Conservation (phyloP, 1,140 invertebrate species). For the Meteorus sp. region DNA sequence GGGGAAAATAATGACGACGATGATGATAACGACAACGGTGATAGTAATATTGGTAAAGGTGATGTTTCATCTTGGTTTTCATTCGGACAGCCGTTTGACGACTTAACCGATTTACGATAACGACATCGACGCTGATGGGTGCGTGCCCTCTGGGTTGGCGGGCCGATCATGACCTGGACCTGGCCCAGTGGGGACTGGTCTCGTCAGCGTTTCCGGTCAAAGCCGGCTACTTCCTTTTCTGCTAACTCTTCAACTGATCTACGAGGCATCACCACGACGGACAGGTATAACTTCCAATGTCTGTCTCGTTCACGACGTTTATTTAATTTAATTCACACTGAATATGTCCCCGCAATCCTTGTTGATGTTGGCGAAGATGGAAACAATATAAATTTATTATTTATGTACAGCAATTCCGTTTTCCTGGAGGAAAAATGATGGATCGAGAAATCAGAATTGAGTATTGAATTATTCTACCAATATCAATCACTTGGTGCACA, state of each 20-base stretch:
- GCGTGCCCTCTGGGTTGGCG: conserved; percentile 28
- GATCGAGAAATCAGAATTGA: too few species aligned
- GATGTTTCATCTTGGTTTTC: conserved; percentile 2
- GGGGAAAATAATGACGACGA: not conserved
- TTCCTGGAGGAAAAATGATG: too few species aligned
- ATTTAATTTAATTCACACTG: not conserved
- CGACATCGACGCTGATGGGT: conserved; percentile 23
- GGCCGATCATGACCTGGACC: conserved; percentile 34
- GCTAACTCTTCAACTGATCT: conserved; percentile 19
- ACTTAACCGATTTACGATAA: conserved; percentile 6
- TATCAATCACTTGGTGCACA: conserved; percentile 9
- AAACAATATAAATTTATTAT: not conserved
- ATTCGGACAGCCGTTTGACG: not conserved
- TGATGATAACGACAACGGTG: conserved; percentile 10
- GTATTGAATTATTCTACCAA: too few species aligned
- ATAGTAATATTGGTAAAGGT: conserved; percentile 8
- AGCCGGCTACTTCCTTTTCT: conserved; percentile 24
- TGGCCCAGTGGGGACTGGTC: conserved; percentile 32
- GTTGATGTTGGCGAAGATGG: too few species aligned
- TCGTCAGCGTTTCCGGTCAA: conserved; percentile 32
- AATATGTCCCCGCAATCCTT: not conserved
- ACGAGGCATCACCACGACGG: conserved; percentile 25
- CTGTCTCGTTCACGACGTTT: not conserved
- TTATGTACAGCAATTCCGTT: not conserved
- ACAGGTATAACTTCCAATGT: not conserved